Percentiles rank a stretch among this genome's conserved stretches.
Evolutionary conservation across 2,888 invertebrate species (phyloP).

Genomic region (Pachliopta kotzebuea): DNA sequence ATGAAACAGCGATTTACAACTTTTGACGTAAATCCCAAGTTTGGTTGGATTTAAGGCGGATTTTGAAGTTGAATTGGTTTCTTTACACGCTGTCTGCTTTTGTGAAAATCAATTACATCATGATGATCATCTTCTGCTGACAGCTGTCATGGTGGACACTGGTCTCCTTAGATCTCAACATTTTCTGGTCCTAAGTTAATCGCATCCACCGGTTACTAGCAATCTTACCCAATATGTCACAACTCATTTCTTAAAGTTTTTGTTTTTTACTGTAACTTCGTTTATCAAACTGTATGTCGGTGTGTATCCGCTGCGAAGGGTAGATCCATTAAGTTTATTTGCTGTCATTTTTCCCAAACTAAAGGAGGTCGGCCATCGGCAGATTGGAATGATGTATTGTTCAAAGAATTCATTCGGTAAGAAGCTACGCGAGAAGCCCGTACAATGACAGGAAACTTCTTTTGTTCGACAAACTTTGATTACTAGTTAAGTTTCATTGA

Average conservation of each 20-base stretch:
- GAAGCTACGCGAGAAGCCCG: slow-evolving; percentile 16
- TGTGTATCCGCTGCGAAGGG: slow-evolving; percentile 33
- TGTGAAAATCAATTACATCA: too few relatives aligned
- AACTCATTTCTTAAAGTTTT: too few relatives aligned
- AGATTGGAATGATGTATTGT: slow-evolving; percentile 70
- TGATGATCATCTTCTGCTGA: too few relatives aligned
- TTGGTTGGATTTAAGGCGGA: too few relatives aligned
- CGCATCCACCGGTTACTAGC: background rate
- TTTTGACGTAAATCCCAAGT: too few relatives aligned
- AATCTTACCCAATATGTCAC: background rate
- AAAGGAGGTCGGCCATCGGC: slow-evolving; percentile 61
- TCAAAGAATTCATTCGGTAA: slow-evolving; percentile 54
- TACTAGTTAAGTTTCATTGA: background rate
- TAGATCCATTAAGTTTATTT: slow-evolving; percentile 68
- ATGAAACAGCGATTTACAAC: too few relatives aligned
- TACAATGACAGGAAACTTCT: slow-evolving; percentile 3
- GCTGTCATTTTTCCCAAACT: slow-evolving; percentile 54
- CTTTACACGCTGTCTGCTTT: too few relatives aligned
- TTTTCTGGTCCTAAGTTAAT: too few relatives aligned
- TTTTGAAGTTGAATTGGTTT: too few relatives aligned
- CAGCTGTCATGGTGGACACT: too few relatives aligned
- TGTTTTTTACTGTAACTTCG: too few relatives aligned
- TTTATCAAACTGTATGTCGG: background rate
- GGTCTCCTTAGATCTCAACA: too few relatives aligned
- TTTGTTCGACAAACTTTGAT: slow-evolving; percentile 4